Evolutionary conservation across 2,888 invertebrate species (phyloP), one percentile per base, ranked within the genome.

Genomic region (Yponomeuta sedellus): DNA sequence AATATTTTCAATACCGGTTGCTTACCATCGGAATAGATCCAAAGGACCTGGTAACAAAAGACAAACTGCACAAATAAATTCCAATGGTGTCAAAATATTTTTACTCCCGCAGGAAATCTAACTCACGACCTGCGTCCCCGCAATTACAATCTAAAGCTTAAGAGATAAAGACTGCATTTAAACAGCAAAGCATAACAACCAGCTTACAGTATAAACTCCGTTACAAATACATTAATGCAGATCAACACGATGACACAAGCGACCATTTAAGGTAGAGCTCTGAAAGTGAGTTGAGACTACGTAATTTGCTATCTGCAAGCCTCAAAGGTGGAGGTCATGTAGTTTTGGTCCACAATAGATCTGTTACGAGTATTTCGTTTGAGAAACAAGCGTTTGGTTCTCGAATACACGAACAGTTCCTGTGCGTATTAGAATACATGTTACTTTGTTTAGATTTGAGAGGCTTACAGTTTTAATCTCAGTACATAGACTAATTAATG

Each of bases 181-280:
- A 52, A 12, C 44, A 52, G 44, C 3, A 52, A 52, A 3, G 4
- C 16, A 52, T 52, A 16, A 52, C 44, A 16, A 1, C 44, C 44
- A 44, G 44, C 44, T 58, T 11, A 58, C 58, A 58, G 58, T 58
- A 59, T 25, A 59, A 25, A 59, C 25, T 22, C 59, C 12, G 59
- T 22, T 25, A 25, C 59, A 59, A 59, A 59, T 59, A 59, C 59
- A 25, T 59, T 59, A 59, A 59, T 59, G 59, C 59, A 59, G 59
- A 59, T 59, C 59, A 59, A 59, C 59, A 59, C n/a, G 59, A 59
- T 59, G n/a, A 11, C 59, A 20, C 10, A 59, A 25, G 4, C 4
- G 25, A 59, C 59, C 59, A 59, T 0, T 25, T 59, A 59, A 12
- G 10, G 22, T 22, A 20, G 59, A 59, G 22, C 59, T 59, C 25